Evolutionary conservation across 1,140 invertebrate genomes (phyloP).

Genomic region (Riptortus pedestris): DNA sequence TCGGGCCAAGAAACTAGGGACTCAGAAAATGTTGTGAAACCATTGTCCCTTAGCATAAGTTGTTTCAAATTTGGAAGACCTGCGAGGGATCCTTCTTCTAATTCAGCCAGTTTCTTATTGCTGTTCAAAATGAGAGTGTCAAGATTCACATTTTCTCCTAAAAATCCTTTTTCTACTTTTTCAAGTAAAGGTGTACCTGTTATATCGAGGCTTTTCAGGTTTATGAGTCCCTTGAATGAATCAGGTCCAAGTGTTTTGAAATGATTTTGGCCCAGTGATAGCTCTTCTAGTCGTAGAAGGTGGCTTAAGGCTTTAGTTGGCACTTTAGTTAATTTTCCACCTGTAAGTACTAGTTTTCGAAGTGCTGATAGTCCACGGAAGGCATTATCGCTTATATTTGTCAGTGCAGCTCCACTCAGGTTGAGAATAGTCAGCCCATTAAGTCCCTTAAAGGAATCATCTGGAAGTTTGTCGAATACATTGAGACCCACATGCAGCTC

Average conservation of each 20-base stretch:
- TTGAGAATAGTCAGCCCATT: constrained; percentile 63
- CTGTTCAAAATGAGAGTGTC: constrained; percentile 62
- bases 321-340: constrained; percentile 61
- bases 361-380: constrained; percentile 64
- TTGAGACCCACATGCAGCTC: constrained; percentile 77
- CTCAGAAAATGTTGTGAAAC: constrained; percentile 59
- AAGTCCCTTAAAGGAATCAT: constrained; percentile 63
- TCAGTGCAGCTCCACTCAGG: constrained; percentile 64
- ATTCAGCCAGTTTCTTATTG: constrained; percentile 56
- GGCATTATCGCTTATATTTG: constrained; percentile 60
- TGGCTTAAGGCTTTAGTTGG: constrained; percentile 61
- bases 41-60: constrained; percentile 66
- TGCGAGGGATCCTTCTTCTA: constrained; percentile 63
- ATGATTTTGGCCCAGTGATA: constrained; percentile 71
- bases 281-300: constrained; percentile 62
- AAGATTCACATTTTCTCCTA: constrained; percentile 67
- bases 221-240: constrained; percentile 63
- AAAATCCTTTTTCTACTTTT: constrained; percentile 60
- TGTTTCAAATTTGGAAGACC: constrained; percentile 66
- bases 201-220: constrained; percentile 63
- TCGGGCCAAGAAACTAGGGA: constrained; percentile 66
- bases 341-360: constrained; percentile 60
- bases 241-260: constrained; percentile 54
- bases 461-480: constrained; percentile 57
- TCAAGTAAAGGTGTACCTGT: constrained; percentile 59